phyloP scores from a whole-genome alignment of 1,140 invertebrate species.

The Drosophila mojavensis region DNA sequence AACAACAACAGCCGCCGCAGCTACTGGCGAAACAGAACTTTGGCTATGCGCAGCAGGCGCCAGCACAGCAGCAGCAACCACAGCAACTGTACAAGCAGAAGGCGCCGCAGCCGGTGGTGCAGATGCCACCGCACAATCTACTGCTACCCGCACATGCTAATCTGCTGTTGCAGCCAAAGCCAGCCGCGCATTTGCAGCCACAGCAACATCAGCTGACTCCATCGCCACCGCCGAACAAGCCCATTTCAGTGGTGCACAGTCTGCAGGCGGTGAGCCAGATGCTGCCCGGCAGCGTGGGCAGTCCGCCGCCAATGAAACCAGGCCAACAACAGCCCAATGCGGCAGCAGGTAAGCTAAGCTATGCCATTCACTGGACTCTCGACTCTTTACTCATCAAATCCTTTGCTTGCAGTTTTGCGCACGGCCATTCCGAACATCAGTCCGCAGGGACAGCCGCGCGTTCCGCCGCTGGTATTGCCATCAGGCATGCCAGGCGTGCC shows the following conservation, averaged over 20 bases:
- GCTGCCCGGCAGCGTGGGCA: conserved; percentile 85
- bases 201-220: conserved; percentile 71
- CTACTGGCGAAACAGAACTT: conserved; percentile 56
- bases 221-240: conserved; percentile 59
- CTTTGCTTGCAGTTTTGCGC: conserved; percentile 73
- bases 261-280: conserved; percentile 83
- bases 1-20: conserved; percentile 37
- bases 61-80: conserved; percentile 37
- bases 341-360: conserved; percentile 52
- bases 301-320: conserved; percentile 85
- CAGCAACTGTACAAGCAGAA: conserved; percentile 68
- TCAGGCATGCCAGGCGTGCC: conserved; percentile 85
- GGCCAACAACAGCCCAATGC: conserved; percentile 63
- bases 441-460: conserved; percentile 87
- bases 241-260: conserved; percentile 69
- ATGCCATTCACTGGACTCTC: not conserved
- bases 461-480: conserved; percentile 84
- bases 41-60: conserved; percentile 50
- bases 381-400: conserved; percentile 16
- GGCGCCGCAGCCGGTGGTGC: conserved; percentile 34
- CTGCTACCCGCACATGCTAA: conserved; percentile 58
- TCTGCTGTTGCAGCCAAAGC: conserved; percentile 71
- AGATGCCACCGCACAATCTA: conserved; percentile 54
- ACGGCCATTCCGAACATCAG: conserved; percentile 86
- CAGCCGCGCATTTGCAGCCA: conserved; percentile 62